These are phyloP conservation scores for Athalia rosae DNA, from an alignment of 2,888 invertebrate species.

Conservation along the genomic window DNA sequence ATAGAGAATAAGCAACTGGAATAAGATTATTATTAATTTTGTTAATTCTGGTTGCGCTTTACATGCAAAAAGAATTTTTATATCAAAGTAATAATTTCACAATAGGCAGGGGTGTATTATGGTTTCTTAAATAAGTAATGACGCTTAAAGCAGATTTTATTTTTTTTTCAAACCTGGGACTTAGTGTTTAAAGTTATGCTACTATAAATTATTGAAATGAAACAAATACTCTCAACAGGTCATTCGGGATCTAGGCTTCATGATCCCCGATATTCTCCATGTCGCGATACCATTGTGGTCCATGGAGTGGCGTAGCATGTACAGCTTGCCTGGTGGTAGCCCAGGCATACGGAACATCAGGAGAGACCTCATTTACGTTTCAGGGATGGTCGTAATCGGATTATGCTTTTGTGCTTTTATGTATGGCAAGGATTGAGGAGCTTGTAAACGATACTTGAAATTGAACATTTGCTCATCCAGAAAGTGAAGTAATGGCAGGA, in stretches of 20 bases:
- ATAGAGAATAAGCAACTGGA: neutral
- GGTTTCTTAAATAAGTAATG: too few species aligned
- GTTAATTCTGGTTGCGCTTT: neutral
- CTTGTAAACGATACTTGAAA: conserved; percentile 1
- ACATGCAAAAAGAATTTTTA: neutral
- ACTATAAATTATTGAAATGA: neutral
- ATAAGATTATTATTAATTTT: neutral
- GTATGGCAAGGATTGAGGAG: conserved; percentile 49
- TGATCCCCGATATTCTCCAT: conserved; percentile 81
- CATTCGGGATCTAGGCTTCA: conserved; percentile 80
- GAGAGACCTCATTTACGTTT: conserved; percentile 66
- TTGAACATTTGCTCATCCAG: neutral
- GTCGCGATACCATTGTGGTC: conserved; percentile 77
- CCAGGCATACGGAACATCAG: conserved; percentile 59
- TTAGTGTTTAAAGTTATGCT: neutral
- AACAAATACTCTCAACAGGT: conserved; percentile 67
- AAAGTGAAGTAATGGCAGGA: neutral
- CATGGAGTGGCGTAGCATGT: conserved; percentile 66
- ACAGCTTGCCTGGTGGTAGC: conserved; percentile 64
- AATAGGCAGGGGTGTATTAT: neutral
- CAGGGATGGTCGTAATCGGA: conserved; percentile 66
- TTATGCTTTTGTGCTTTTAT: conserved; percentile 67
- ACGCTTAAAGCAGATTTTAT: neutral
- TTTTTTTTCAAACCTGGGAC: neutral
- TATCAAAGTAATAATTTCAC: neutral